Percentiles rank a stretch among this genome's conserved stretches.
phyloP scores from a whole-genome alignment of 2,888 invertebrate genomes.

The Hypomecis atomaria region DNA sequence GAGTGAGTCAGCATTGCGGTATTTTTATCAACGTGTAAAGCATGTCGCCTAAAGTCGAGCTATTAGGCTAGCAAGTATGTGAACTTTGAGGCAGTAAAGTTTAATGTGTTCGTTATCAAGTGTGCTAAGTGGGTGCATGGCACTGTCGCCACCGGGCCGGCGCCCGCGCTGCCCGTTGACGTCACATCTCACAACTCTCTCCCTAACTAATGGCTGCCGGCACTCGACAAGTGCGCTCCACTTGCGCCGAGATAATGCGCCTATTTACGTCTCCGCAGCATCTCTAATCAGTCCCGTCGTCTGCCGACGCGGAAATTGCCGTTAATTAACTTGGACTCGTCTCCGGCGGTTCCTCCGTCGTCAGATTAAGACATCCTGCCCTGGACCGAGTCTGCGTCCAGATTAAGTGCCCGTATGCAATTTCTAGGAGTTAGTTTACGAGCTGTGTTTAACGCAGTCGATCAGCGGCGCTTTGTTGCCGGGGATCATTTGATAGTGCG shows the following conservation, averaged over 20 bases:
- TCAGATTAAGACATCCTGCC: slow-evolving; percentile 18
- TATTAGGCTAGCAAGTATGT: neutral
- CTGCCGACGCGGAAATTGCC: slow-evolving; percentile 5
- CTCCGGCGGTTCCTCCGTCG: slow-evolving; percentile 1
- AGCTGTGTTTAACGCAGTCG: no score
- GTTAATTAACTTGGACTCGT: slow-evolving; percentile 7
- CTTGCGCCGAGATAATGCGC: slow-evolving; percentile 12
- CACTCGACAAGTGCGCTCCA: slow-evolving; percentile 12
- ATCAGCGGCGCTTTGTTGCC: no score
- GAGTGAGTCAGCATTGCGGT: no score
- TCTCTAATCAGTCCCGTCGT: neutral
- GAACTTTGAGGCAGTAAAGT: slow-evolving; percentile 7
- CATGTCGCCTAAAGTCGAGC: neutral
- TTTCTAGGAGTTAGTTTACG: neutral
- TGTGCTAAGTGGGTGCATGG: slow-evolving; percentile 28
- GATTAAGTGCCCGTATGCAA: neutral
- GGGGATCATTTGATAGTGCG: no score
- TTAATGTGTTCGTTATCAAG: slow-evolving; percentile 34
- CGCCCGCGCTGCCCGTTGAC: slow-evolving; percentile 9
- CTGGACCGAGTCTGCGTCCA: neutral
- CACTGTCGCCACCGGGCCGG: slow-evolving; percentile 8
- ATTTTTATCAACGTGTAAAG: no score
- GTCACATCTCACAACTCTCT: slow-evolving; percentile 9
- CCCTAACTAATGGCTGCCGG: slow-evolving; percentile 11
- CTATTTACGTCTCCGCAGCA: slow-evolving; percentile 7